These are phyloP conservation scores for Borostomias antarcticus DNA, from an alignment of 2,797 vertebrate genomes.

Conservation along the genomic window DNA sequence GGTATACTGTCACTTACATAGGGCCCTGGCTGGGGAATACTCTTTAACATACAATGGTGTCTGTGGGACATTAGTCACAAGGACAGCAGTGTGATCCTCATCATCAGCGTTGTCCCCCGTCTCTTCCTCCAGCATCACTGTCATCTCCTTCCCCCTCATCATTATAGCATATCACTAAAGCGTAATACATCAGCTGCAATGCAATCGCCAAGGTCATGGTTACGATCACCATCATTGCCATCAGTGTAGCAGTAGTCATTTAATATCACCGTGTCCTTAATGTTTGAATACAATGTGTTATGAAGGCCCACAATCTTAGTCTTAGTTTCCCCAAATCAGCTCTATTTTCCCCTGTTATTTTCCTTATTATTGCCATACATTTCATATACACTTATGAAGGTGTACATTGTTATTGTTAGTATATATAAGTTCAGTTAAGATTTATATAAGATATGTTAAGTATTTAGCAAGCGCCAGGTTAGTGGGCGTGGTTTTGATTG, in stretches of 20 bases:
- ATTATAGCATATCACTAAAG: conserved; percentile 36
- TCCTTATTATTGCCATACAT: no score
- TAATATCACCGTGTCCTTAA: no score
- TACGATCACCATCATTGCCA: conserved; percentile 28
- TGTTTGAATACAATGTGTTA: no score
- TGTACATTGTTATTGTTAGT: no score
- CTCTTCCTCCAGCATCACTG: conserved; percentile 6
- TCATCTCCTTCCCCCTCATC: conserved; percentile 41
- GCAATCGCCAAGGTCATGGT: conserved; percentile 42
- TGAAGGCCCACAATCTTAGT: no score
- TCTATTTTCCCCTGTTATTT: no score
- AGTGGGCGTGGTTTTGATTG: no score
- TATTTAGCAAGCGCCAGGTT: no score
- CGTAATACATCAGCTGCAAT: conserved; percentile 37
- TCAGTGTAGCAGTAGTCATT: background rate
- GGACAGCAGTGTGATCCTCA: conserved; percentile 32
- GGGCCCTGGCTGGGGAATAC: conserved; percentile 18
- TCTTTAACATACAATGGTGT: conserved; percentile 26
- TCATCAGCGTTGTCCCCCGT: conserved; percentile 2
- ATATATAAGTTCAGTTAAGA: no score
- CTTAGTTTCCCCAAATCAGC: no score
- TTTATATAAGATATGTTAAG: no score
- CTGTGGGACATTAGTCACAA: conserved; percentile 34
- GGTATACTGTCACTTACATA: conserved; percentile 28
- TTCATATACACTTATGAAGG: no score